These are phyloP conservation scores for Molanna angustata DNA, from an alignment of 2,888 invertebrate species.

Conservation along the genomic window DNA sequence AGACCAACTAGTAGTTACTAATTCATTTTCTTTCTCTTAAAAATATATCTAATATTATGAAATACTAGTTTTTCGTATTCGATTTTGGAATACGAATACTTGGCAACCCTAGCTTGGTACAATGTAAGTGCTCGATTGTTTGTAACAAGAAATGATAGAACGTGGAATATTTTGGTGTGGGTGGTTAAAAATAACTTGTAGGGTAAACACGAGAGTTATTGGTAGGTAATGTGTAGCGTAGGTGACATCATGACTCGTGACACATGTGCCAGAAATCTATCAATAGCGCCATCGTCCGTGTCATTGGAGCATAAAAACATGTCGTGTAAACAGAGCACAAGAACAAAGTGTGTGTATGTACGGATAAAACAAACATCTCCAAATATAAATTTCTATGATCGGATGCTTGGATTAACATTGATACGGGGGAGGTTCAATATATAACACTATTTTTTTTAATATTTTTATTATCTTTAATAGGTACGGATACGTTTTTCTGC, in stretches of 20 bases:
- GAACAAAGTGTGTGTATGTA: conserved; percentile 19
- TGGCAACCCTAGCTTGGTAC: no score
- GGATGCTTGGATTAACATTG: conserved; percentile 18
- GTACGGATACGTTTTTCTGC: background rate
- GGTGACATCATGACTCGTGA: background rate
- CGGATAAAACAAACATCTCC: conserved; percentile 17
- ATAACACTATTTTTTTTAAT: background rate
- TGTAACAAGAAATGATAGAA: no score
- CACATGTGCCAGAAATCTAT: conserved; percentile 1
- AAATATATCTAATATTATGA: no score
- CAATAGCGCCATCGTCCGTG: conserved; percentile 8
- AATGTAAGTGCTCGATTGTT: no score
- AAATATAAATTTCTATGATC: conserved; percentile 17
- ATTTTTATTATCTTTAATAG: background rate
- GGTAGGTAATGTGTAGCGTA: no score
- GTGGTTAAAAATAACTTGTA: no score
- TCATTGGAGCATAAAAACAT: conserved; percentile 7
- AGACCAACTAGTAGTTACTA: no score
- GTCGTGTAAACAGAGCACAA: background rate
- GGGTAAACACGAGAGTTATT: no score
- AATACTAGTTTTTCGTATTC: no score
- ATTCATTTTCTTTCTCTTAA: no score
- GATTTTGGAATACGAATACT: no score
- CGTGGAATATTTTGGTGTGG: no score
- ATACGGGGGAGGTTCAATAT: conserved; percentile 7